Conservation (phyloP, 2,797 vertebrate species). For the Sebastes itinus region DNA sequence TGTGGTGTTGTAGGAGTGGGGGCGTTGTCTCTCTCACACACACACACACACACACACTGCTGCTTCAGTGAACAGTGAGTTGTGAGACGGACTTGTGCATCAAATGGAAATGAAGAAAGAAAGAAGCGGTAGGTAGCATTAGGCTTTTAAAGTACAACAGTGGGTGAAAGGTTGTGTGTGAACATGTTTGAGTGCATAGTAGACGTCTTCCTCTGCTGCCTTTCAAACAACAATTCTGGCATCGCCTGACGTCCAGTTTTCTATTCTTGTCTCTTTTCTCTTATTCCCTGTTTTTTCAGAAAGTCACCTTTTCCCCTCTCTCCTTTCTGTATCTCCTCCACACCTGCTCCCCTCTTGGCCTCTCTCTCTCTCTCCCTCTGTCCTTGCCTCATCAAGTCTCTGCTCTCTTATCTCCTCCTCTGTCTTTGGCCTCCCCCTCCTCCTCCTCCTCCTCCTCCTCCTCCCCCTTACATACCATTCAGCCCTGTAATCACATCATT, state of each 20-base stretch:
- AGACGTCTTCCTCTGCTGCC: background rate
- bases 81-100: slow-evolving; percentile 8
- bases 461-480: slow-evolving; percentile 6
- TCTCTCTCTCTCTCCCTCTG: slow-evolving; percentile 12
- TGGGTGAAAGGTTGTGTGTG: background rate
- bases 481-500: slow-evolving; percentile 60
- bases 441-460: background rate
- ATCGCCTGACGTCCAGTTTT: slow-evolving; percentile 1
- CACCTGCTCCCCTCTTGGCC: slow-evolving; percentile 48
- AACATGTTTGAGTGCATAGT: background rate
- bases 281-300: slow-evolving; percentile 21
- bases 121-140: background rate
- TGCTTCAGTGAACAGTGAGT: slow-evolving; percentile 25
- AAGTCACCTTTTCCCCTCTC: slow-evolving; percentile 25
- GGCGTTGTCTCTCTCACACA: slow-evolving; percentile 1
- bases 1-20: slow-evolving; percentile 42
- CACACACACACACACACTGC: background rate
- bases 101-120: background rate
- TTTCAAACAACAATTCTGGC: background rate
- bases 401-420: slow-evolving; percentile 29
- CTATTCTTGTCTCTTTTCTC: slow-evolving; percentile 15
- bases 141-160: background rate
- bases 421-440: background rate
- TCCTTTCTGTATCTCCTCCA: slow-evolving; percentile 17
- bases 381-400: slow-evolving; percentile 37